These are phyloP conservation scores for Boloria euphrosyne DNA, from an alignment of 2,888 invertebrate genomes.

Conservation along the genomic window DNA sequence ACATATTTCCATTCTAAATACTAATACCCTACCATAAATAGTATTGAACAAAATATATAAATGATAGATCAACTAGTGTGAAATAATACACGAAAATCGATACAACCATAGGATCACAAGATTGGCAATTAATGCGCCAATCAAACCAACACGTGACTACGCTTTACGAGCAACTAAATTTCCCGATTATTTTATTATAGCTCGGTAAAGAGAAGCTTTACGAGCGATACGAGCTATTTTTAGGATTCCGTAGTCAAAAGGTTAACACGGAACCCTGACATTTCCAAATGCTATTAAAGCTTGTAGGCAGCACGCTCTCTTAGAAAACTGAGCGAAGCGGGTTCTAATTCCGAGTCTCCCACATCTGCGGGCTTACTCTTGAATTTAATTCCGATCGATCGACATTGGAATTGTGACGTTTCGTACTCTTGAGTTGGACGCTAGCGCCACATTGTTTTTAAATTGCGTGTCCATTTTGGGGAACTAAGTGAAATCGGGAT, in stretches of 20 bases:
- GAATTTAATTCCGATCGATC: too few species aligned
- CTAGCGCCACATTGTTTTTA: too few species aligned
- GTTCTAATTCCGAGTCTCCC: too few species aligned
- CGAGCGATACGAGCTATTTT: neutral
- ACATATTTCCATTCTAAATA: neutral
- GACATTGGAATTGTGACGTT: too few species aligned
- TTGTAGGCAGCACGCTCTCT: too few species aligned
- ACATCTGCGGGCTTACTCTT: too few species aligned
- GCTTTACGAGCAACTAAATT: slow-evolving; percentile 16
- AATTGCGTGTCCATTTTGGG: too few species aligned
- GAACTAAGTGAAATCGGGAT: too few species aligned
- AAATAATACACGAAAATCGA: slow-evolving; percentile 22
- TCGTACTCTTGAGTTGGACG: too few species aligned
- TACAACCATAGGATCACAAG: slow-evolving; percentile 24
- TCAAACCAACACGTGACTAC: slow-evolving; percentile 31
- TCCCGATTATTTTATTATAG: slow-evolving; percentile 23
- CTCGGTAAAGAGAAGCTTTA: neutral
- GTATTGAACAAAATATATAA: slow-evolving; percentile 6
- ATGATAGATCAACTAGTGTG: slow-evolving; percentile 8
- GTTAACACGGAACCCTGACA: too few species aligned
- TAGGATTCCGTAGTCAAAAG: neutral
- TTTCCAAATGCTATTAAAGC: neutral
- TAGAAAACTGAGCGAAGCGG: too few species aligned
- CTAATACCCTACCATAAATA: slow-evolving; percentile 3
- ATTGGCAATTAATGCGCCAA: slow-evolving; percentile 38